These are phyloP conservation scores for Eudasyphora cyanicolor DNA, from an alignment of 2,888 invertebrate species.

Conservation along the genomic window DNA sequence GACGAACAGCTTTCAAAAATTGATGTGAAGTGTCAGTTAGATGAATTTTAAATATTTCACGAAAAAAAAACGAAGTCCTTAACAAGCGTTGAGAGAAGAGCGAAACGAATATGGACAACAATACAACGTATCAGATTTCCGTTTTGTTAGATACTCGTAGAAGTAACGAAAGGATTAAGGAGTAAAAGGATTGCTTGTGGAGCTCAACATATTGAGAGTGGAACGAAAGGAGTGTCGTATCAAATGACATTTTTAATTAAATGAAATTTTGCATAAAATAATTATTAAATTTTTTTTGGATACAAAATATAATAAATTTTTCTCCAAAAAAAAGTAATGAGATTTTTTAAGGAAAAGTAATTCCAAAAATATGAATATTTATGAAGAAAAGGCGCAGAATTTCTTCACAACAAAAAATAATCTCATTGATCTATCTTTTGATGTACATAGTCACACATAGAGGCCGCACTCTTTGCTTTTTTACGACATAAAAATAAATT, in stretches of 20 bases:
- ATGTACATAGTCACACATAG: too few relatives aligned
- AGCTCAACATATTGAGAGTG: too few relatives aligned
- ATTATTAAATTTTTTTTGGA: too few relatives aligned
- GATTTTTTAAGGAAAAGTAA: slow-evolving; percentile 32
- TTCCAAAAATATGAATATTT: not conserved
- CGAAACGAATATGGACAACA: slow-evolving; percentile 26
- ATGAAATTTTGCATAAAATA: slow-evolving; percentile 8
- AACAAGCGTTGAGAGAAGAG: slow-evolving; percentile 33
- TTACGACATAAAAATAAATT: too few relatives aligned
- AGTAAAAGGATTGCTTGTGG: not conserved
- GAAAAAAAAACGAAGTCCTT: not conserved
- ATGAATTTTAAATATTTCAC: slow-evolving; percentile 55
- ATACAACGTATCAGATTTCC: slow-evolving; percentile 51
- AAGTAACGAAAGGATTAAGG: slow-evolving; percentile 60
- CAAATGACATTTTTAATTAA: slow-evolving; percentile 59
- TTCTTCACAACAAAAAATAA: too few relatives aligned
- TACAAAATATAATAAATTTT: slow-evolving; percentile 49
- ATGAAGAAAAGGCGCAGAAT: too few relatives aligned
- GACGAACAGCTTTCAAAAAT: slow-evolving; percentile 5
- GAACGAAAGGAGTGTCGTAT: slow-evolving; percentile 32
- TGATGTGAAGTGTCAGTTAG: slow-evolving; percentile 60
- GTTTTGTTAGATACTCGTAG: slow-evolving; percentile 6
- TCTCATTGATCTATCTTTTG: too few relatives aligned
- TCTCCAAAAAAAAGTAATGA: slow-evolving; percentile 45
- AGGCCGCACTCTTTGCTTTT: too few relatives aligned